phyloP scores from a whole-genome alignment of 1,140 invertebrate species.

The Alviniconcha marisindica region DNA sequence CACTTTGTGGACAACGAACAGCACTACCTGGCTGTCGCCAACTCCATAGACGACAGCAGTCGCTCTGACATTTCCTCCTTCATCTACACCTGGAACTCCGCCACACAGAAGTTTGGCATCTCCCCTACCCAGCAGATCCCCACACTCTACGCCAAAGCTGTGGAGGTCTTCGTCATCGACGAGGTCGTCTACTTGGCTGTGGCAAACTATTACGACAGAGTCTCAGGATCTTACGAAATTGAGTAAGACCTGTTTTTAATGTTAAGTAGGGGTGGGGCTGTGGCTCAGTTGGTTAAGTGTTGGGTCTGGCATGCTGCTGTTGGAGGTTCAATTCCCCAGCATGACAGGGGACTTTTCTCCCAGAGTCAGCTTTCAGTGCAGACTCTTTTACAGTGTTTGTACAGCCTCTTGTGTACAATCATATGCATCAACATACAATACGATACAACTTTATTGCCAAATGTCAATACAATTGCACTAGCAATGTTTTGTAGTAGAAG shows the following conservation, averaged over 20 bases:
- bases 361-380: too few relatives aligned
- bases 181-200: constrained; percentile 64
- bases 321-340: too few relatives aligned
- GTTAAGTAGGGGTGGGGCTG: too few relatives aligned
- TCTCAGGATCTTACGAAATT: constrained; percentile 53
- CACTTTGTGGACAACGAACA: constrained; percentile 52
- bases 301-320: too few relatives aligned
- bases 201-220: constrained; percentile 66
- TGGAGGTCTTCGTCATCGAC: constrained; percentile 58
- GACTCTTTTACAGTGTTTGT: too few relatives aligned
- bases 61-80: constrained; percentile 57
- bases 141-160: constrained; percentile 60
- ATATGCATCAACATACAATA: too few relatives aligned
- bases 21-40: constrained; percentile 64
- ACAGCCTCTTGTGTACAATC: too few relatives aligned
- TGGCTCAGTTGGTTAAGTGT: too few relatives aligned
- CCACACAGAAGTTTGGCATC: constrained; percentile 51
- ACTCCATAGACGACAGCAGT: constrained; percentile 65
- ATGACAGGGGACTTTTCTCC: too few relatives aligned
- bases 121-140: constrained; percentile 56
- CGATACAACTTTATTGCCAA: too few relatives aligned
- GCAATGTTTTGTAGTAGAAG: too few relatives aligned
- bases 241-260: constrained; percentile 57
- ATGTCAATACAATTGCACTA: too few relatives aligned
- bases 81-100: constrained; percentile 64